A percentile compares a stretch with the other conserved stretches of the same genome.
phyloP scores from a whole-genome alignment of 2,888 invertebrate species.

The Leptopilina myrica region DNA sequence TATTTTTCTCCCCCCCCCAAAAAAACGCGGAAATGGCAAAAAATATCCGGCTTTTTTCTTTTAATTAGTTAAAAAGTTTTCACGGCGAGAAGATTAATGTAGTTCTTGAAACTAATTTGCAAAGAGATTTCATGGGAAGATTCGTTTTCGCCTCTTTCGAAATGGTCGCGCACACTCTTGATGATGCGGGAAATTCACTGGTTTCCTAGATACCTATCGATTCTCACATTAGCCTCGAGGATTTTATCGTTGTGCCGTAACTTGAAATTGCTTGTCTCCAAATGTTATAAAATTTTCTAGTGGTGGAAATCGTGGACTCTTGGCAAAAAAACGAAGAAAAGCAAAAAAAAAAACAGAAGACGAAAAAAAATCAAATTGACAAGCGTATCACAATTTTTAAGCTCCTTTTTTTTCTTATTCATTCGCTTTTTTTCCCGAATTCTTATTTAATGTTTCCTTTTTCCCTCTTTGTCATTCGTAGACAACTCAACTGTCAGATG shows the following conservation, averaged over 20 bases:
- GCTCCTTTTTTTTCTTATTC: not conserved
- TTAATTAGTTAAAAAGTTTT: not conserved
- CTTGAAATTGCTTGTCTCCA: slow-evolving; percentile 65
- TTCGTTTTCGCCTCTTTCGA: slow-evolving; percentile 9
- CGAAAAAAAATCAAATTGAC: slow-evolving; percentile 46
- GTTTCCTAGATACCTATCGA: slow-evolving; percentile 30
- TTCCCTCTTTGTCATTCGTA: not conserved
- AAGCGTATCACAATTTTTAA: slow-evolving; percentile 36
- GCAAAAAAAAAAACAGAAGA: slow-evolving; percentile 12
- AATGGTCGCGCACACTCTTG: slow-evolving; percentile 3
- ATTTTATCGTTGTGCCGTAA: slow-evolving; percentile 68
- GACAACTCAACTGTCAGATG: slow-evolving; percentile 12
- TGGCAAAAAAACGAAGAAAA: not conserved
- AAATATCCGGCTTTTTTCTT: too few relatives aligned
- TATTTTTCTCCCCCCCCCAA: too few relatives aligned
- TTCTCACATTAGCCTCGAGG: slow-evolving; percentile 45
- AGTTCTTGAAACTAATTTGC: slow-evolving; percentile 1
- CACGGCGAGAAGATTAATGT: not conserved
- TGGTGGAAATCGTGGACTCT: slow-evolving; percentile 48
- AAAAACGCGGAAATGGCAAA: too few relatives aligned
- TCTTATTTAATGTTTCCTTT: slow-evolving; percentile 17
- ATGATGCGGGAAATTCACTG: slow-evolving; percentile 22
- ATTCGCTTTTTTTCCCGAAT: not conserved
- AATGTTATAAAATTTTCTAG: slow-evolving; percentile 65
- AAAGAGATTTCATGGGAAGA: not conserved